These are phyloP conservation scores for Linnaemya tessellans DNA, from an alignment of 2,888 invertebrate genomes.

Conservation along the genomic window DNA sequence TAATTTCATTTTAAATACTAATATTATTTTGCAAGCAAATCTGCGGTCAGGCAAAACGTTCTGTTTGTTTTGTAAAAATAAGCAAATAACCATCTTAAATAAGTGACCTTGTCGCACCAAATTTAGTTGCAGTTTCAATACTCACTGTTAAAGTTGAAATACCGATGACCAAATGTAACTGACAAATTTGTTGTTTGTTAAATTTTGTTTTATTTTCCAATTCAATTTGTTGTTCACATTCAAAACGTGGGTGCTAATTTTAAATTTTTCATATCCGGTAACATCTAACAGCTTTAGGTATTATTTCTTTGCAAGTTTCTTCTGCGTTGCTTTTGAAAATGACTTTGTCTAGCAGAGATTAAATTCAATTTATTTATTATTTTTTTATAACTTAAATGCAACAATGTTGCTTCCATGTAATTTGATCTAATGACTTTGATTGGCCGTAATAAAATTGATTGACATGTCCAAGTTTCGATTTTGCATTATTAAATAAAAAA, in stretches of 20 bases:
- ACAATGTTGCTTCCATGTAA: constrained; percentile 47
- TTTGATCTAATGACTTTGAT: constrained; percentile 28
- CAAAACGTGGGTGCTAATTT: constrained; percentile 24
- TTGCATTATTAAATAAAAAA: background rate
- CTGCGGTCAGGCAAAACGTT: too few species aligned
- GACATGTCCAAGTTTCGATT: constrained; percentile 24
- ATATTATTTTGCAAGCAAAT: too few species aligned
- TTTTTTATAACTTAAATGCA: constrained; percentile 26
- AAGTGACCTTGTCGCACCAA: background rate
- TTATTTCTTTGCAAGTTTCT: constrained; percentile 11
- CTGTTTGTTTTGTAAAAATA: too few species aligned
- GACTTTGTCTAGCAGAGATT: constrained; percentile 2
- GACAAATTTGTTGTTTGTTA: constrained; percentile 48
- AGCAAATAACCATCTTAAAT: background rate
- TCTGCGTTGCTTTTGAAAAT: background rate
- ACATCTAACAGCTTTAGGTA: background rate
- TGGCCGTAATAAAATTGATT: constrained; percentile 38
- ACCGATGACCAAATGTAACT: constrained; percentile 37
- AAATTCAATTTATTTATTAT: constrained; percentile 21
- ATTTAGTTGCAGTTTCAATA: background rate
- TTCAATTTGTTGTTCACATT: constrained; percentile 4
- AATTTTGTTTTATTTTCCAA: background rate
- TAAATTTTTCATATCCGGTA: constrained; percentile 15
- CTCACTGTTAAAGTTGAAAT: background rate
- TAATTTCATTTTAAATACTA: too few species aligned